A percentile compares a stretch with the other conserved stretches of the same genome.
phyloP scores from a whole-genome alignment of 2,888 invertebrate species.

The Andrena bucephala region DNA sequence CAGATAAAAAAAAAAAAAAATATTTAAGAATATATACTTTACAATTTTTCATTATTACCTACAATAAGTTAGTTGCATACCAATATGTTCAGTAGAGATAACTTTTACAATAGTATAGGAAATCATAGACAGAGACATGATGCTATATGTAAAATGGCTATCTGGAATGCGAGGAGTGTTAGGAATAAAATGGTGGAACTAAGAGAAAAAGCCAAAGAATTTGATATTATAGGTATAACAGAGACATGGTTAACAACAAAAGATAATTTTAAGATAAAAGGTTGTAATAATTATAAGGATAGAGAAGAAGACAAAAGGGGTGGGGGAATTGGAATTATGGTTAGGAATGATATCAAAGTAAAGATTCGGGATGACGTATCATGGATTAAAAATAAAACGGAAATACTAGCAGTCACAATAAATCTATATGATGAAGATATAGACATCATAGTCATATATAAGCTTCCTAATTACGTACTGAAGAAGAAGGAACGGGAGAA shows the following conservation, averaged over 20 bases:
- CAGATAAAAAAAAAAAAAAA: no score
- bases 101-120: no score
- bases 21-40: no score
- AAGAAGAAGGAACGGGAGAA: not conserved
- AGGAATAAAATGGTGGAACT: not conserved
- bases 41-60: no score
- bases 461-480: rapidly evolving
- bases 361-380: not conserved
- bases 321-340: not conserved
- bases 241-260: not conserved
- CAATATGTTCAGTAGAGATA: no score
- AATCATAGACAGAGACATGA: no score
- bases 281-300: not conserved
- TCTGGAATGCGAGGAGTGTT: not conserved
- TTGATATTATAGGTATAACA: not conserved
- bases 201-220: not conserved
- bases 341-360: not conserved
- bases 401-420: not conserved
- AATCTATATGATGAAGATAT: not conserved
- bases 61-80: no score
- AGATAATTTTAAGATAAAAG: not conserved
- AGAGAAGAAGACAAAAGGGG: not conserved
- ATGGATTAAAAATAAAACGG: not conserved
- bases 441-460: not conserved
- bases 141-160: not conserved